A percentile compares a stretch with the other conserved stretches of the same genome.
phyloP scores from a whole-genome alignment of 2,113 vertebrate species.

The Origma solitaria region DNA sequence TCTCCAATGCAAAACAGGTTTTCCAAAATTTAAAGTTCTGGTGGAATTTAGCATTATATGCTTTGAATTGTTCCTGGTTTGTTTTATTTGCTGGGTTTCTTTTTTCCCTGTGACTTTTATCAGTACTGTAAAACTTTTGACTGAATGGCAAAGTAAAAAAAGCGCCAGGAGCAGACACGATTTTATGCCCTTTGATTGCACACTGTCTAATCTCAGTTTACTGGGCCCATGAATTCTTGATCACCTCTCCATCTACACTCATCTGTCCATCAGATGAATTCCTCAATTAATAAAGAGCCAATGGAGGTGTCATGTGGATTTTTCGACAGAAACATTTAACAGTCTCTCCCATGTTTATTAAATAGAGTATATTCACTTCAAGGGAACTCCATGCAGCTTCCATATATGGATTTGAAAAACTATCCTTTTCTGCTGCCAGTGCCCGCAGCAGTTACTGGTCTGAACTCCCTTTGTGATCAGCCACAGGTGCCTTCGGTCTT shows the following conservation, averaged over 20 bases:
- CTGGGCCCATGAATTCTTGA: background rate
- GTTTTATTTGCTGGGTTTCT: background rate
- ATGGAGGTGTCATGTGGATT: background rate
- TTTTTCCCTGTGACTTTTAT: background rate
- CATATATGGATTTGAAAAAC: background rate
- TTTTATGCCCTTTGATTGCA: background rate
- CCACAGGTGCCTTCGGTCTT: background rate
- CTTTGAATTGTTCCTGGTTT: background rate
- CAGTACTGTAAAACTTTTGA: background rate
- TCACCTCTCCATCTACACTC: background rate
- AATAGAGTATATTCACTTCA: background rate
- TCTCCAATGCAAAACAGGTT: background rate
- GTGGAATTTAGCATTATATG: background rate
- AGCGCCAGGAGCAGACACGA: background rate
- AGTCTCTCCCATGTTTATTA: background rate
- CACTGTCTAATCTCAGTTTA: background rate
- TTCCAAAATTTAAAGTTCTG: background rate
- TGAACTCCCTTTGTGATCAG: background rate
- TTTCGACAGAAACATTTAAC: background rate
- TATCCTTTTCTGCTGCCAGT: background rate
- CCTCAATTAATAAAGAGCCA: background rate
- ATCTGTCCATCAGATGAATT: background rate
- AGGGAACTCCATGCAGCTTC: background rate
- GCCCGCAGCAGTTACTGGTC: rapidly evolving
- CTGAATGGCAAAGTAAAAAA: background rate